Evolutionary conservation across 2,113 vertebrate species (phyloP).

Genomic region (Anarrhichthys ocellatus): DNA sequence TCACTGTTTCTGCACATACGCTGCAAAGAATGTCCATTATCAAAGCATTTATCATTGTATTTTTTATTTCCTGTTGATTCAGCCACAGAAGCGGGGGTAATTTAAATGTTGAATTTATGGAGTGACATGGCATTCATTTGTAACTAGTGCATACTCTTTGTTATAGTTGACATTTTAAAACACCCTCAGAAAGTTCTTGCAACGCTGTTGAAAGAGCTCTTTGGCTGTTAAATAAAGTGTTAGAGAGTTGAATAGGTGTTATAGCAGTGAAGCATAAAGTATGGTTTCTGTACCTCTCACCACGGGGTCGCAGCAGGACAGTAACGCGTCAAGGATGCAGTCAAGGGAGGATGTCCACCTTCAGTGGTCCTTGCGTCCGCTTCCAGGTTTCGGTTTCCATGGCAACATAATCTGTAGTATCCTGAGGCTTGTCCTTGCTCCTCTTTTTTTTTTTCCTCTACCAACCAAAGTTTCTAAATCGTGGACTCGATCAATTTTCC

Average conservation of each 20-base stretch:
- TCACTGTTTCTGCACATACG: neutral
- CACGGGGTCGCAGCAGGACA: constrained; percentile 43
- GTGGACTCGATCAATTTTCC: constrained; percentile 41
- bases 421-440: constrained; percentile 65
- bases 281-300: constrained; percentile 69
- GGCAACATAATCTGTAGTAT: constrained; percentile 79
- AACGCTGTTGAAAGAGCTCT: neutral
- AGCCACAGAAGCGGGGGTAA: neutral
- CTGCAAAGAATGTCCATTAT: neutral
- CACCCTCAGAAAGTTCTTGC: neutral
- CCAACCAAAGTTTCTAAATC: constrained; percentile 32
- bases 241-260: neutral
- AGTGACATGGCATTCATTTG: neutral
- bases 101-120: neutral
- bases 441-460: neutral
- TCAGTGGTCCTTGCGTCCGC: constrained; percentile 74
- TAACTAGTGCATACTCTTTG: neutral
- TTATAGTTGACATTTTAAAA: neutral
- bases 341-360: constrained; percentile 72
- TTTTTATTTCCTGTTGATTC: neutral
- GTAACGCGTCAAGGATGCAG: constrained; percentile 57
- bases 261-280: constrained; percentile 7
- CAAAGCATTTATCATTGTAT: neutral
- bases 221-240: neutral
- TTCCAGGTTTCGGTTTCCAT: constrained; percentile 82